A percentile compares a stretch with the other conserved stretches of the same genome.
These are phyloP conservation scores for Semotilus atromaculatus DNA, from an alignment of 2,797 vertebrate genomes.

Conservation along the genomic window DNA sequence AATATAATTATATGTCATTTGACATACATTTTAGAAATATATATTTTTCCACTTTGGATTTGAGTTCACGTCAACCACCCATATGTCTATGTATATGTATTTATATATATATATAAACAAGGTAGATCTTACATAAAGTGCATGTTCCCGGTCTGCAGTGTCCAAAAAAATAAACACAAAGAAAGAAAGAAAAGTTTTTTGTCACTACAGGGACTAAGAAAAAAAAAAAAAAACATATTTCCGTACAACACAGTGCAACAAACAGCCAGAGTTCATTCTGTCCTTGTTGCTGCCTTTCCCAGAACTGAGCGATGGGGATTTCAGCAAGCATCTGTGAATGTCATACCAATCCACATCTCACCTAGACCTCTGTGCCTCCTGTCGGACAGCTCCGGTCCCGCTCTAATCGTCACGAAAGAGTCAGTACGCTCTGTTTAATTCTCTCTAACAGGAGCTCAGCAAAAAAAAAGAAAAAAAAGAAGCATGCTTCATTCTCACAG, in stretches of 20 bases:
- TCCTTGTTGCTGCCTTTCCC: conserved; percentile 36
- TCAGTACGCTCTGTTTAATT: conserved; percentile 26
- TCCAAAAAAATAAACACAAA: neutral
- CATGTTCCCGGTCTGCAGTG: conserved; percentile 9
- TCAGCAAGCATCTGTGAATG: conserved; percentile 56
- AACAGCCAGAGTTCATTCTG: conserved; percentile 39
- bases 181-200: neutral
- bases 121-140: neutral
- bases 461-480: conserved; percentile 10
- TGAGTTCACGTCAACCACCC: too few relatives aligned
- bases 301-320: conserved; percentile 46
- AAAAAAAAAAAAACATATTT: neutral
- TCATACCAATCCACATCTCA: conserved; percentile 50
- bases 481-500: conserved; percentile 41
- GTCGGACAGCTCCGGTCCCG: conserved; percentile 28
- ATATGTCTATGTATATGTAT: too few relatives aligned
- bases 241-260: conserved; percentile 29
- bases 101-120: too few relatives aligned
- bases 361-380: conserved; percentile 49
- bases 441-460: conserved; percentile 39
- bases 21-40: too few relatives aligned
- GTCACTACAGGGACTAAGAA: conserved; percentile 28
- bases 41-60: too few relatives aligned
- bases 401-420: conserved; percentile 49
- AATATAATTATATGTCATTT: too few relatives aligned